phyloP scores from a whole-genome alignment of 1,140 invertebrate genomes.

The Drosophila pachea region DNA sequence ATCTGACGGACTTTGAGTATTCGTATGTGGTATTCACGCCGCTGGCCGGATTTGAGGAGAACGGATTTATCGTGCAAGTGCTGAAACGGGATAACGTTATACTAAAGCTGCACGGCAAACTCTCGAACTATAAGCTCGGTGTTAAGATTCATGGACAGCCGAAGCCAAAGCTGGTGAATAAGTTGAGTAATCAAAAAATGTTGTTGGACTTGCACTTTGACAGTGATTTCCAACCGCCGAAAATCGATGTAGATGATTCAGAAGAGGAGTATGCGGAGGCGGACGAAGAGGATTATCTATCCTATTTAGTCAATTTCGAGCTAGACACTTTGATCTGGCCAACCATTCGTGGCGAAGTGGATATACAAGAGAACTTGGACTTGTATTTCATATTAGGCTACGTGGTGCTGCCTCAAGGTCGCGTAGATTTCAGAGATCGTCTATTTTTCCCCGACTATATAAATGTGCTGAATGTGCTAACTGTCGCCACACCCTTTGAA shows the following conservation, averaged over 20 bases:
- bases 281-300: conserved; percentile 79
- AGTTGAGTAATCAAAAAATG: conserved; percentile 65
- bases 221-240: conserved; percentile 61
- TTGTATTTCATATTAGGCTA: conserved; percentile 80
- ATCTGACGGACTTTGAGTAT: conserved; percentile 86
- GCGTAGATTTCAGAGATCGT: conserved; percentile 80
- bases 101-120: conserved; percentile 83
- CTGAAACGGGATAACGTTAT: conserved; percentile 82
- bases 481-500: conserved; percentile 83
- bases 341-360: conserved; percentile 81
- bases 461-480: conserved; percentile 84
- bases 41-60: conserved; percentile 85
- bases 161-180: conserved; percentile 79
- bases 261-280: conserved; percentile 60
- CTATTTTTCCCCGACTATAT: conserved; percentile 81
- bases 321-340: conserved; percentile 84
- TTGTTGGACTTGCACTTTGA: conserved; percentile 64
- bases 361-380: conserved; percentile 81
- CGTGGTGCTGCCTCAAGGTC: conserved; percentile 80
- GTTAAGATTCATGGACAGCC: conserved; percentile 80
- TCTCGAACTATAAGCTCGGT: conserved; percentile 83
- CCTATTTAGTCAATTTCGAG: conserved; percentile 82
- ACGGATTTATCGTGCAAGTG: conserved; percentile 85
- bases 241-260: conserved; percentile 2
- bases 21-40: conserved; percentile 88